phyloP scores from a whole-genome alignment of 2,113 vertebrate genomes.

The Vanacampus margaritifer region DNA sequence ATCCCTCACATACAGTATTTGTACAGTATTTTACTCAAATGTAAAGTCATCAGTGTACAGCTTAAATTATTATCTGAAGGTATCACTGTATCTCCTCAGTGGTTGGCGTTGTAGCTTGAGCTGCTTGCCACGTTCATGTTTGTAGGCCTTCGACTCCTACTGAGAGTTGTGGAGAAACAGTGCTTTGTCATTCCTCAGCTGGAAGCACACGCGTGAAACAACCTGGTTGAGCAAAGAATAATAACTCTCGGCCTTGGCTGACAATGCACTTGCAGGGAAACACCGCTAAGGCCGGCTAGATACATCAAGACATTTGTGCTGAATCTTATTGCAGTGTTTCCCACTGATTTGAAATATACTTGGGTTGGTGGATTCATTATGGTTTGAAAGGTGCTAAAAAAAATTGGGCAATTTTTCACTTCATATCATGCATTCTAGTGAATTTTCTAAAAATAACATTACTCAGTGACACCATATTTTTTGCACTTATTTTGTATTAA shows the following conservation, averaged over 20 bases:
- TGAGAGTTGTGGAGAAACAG: not conserved
- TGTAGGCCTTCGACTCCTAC: conserved; percentile 5
- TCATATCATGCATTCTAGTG: too few relatives aligned
- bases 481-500: too few relatives aligned
- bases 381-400: too few relatives aligned
- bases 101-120: not conserved
- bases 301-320: too few relatives aligned
- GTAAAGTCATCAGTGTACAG: not conserved
- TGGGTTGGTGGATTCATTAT: too few relatives aligned
- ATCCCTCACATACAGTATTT: not conserved
- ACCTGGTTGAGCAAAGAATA: conserved; percentile 18
- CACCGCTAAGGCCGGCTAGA: not conserved
- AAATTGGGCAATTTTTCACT: too few relatives aligned
- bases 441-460: too few relatives aligned
- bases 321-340: too few relatives aligned
- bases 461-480: too few relatives aligned
- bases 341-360: too few relatives aligned
- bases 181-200: conserved; percentile 17
- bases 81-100: not conserved
- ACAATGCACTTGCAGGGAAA: conserved; percentile 2
- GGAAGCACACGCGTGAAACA: conserved; percentile 7
- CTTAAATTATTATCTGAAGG: too few relatives aligned
- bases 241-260: not conserved
- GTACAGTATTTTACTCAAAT: not conserved
- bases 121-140: not conserved